Evolutionary conservation across 2,888 invertebrate genomes (phyloP).

Genomic region (Cheilosia urbana): DNA sequence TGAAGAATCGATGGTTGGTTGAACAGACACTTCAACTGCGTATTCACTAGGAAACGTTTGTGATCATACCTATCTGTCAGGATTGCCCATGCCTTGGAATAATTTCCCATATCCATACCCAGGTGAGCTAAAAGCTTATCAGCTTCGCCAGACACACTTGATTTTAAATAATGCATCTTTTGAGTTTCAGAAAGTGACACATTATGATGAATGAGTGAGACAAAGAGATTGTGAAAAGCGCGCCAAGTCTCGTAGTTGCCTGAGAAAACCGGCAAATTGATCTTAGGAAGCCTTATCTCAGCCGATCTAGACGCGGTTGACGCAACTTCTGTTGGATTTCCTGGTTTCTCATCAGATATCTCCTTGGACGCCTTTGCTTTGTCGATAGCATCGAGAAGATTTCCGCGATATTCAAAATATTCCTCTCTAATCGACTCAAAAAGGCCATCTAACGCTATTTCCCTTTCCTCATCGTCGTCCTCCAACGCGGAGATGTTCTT

Average conservation of each 20-base stretch:
- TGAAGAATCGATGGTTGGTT: not conserved
- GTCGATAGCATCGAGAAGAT: constrained; percentile 8
- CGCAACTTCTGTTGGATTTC: not conserved
- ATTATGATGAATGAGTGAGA: too few relatives aligned
- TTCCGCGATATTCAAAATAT: constrained; percentile 1
- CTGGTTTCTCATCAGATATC: not conserved
- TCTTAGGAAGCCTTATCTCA: not conserved
- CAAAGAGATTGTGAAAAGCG: too few relatives aligned
- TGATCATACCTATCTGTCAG: not conserved
- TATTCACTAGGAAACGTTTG: not conserved
- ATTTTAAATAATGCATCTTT: too few relatives aligned
- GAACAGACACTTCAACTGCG: not conserved
- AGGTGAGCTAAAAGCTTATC: constrained; percentile 2
- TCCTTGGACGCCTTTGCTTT: not conserved
- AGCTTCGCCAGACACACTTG: too few relatives aligned
- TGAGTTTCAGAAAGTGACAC: too few relatives aligned
- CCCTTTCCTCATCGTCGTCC: too few relatives aligned
- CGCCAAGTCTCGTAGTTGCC: too few relatives aligned
- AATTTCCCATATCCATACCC: not conserved
- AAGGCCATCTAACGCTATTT: too few relatives aligned
- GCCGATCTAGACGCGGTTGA: not conserved
- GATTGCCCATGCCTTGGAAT: constrained; percentile 1
- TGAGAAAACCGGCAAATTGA: too few relatives aligned
- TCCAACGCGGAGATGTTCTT: too few relatives aligned
- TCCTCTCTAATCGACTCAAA: not conserved